A percentile compares a stretch with the other conserved stretches of the same genome.
phyloP scores from a whole-genome alignment of 2,797 vertebrate genomes.

The Schizopygopsis malacanthus region DNA sequence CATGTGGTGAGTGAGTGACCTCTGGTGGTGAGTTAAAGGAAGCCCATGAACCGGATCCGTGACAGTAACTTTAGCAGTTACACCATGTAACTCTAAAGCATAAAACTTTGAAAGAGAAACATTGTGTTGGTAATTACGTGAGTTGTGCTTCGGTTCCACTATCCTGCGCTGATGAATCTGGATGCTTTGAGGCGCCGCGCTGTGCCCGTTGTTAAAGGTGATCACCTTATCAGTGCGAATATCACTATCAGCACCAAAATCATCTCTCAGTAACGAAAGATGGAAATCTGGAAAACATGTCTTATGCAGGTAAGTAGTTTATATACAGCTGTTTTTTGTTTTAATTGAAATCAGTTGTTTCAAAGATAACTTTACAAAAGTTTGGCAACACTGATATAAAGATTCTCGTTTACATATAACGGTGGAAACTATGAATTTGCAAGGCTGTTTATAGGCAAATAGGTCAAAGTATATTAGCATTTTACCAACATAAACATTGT shows the following conservation, averaged over 20 bases:
- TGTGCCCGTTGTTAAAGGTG: no score
- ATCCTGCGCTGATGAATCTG: neutral
- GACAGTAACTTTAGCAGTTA: neutral
- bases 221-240: neutral
- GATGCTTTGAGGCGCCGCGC: neutral
- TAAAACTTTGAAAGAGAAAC: neutral
- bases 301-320: neutral
- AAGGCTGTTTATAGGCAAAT: neutral
- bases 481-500: no score
- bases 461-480: neutral
- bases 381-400: neutral
- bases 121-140: neutral
- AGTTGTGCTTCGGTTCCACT: neutral
- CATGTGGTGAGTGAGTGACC: no score
- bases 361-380: neutral
- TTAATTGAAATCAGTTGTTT: neutral
- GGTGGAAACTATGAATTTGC: neutral
- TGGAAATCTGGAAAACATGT: neutral
- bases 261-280: neutral
- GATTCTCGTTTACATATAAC: neutral
- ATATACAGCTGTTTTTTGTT: neutral
- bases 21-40: no score
- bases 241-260: neutral
- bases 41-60: no score
- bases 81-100: neutral